phyloP scores from a whole-genome alignment of 2,113 vertebrate species.

The Cyanistes caeruleus region DNA sequence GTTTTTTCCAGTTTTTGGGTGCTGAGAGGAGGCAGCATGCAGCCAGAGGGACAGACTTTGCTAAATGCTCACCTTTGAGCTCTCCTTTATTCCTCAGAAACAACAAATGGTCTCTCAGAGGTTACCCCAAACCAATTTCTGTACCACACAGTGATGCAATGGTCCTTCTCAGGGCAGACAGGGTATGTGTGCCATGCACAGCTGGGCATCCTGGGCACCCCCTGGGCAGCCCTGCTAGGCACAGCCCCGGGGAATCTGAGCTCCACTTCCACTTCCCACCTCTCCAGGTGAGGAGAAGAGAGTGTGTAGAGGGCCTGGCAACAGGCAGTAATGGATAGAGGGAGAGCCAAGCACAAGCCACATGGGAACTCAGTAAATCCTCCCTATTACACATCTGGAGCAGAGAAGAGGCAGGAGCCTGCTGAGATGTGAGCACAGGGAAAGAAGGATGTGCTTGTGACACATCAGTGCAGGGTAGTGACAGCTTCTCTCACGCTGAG shows the following conservation, averaged over 20 bases:
- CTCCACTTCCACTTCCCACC: neutral
- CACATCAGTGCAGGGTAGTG: neutral
- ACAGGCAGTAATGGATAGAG: neutral
- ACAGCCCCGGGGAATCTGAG: neutral
- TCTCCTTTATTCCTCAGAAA: neutral
- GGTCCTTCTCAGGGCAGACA: neutral
- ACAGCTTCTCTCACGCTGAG: neutral
- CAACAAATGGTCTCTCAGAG: neutral
- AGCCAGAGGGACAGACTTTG: neutral
- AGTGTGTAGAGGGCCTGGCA: neutral
- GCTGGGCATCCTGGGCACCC: neutral
- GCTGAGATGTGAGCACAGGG: neutral
- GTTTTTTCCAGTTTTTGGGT: neutral
- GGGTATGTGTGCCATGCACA: fast-evolving
- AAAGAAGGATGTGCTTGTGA: neutral
- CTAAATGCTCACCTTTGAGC: neutral
- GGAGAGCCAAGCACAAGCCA: neutral
- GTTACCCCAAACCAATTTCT: neutral
- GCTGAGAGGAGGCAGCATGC: neutral
- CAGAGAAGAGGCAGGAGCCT: neutral
- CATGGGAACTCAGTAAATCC: neutral
- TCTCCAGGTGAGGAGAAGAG: neutral
- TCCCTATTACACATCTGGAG: neutral
- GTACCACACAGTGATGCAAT: neutral
- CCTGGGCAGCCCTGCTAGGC: neutral